Evolutionary conservation across 1,140 invertebrate species (phyloP), one percentile per base, ranked within the genome.

Genomic region (Drosophila pandora): DNA sequence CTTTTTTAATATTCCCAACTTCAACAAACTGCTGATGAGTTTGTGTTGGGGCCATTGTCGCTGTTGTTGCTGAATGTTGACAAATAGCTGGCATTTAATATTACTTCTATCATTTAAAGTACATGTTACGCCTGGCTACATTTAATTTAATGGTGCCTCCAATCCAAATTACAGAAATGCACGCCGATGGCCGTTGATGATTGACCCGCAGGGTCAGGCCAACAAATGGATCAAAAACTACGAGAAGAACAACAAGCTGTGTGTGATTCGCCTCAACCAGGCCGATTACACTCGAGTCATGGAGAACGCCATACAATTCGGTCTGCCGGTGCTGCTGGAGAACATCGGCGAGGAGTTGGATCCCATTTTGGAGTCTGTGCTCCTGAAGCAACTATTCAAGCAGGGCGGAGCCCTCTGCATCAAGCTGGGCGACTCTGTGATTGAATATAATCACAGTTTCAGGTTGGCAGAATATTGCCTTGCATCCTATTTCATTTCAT

Each of bases 151-250:
- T 22, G 17, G 47, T 67, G 63, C 37, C 21, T 49, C 39, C 5
- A 37, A 25, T 28, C n/a, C 3, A 3, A n/a, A 41, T 49, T 34
- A n/a, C 28, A 96, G 96, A 90, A 96, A 96, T 90, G 94, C 97
- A 3, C 94, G 96, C 67, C 94, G 97, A 71, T 97, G 97, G 96
- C 96, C 97, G 0, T 90, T 99, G 13, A 97, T 99, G 95, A 98
- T 99, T 79, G 98, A 99, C 93, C 98, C 98, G 0, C 97, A 99
- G 93, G 95, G 95, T 7, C 97, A 98, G 92, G 98, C 97, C 0
- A 98, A 98, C 75, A 96, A 97, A 90, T 98, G 97, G 97, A 94
- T 98, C 4, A 98, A 97, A 92, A 98, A 98, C 90, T 96, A 97
- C 95, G 97, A 98, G 91, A 97, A 97, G 81, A 94, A 95, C 12